A percentile compares a stretch with the other conserved stretches of the same genome.
Conservation (phyloP, 2,113 vertebrate species). For the Cnemophilus loriae region DNA sequence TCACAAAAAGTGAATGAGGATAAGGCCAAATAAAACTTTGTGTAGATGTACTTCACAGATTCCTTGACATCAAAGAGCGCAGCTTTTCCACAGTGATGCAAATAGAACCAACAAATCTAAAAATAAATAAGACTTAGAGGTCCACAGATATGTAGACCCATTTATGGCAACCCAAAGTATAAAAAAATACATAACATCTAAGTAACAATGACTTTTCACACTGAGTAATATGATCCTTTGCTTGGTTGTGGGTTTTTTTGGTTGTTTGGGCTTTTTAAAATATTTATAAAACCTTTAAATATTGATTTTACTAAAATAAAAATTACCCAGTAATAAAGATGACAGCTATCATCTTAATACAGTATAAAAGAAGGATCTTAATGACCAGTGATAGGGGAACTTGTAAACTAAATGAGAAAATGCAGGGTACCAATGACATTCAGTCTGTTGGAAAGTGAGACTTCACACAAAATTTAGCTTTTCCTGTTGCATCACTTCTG, state of each 20-base stretch:
- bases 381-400: neutral
- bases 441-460: neutral
- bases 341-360: neutral
- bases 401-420: neutral
- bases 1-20: neutral
- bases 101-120: neutral
- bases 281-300: neutral
- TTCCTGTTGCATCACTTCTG: neutral
- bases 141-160: neutral
- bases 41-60: neutral
- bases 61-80: neutral
- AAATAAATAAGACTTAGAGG: neutral
- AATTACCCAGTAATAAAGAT: neutral
- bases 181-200: neutral
- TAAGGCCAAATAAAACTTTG: neutral
- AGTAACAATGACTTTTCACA: neutral
- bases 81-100: neutral
- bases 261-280: neutral
- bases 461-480: neutral
- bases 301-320: neutral
- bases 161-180: neutral
- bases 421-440: neutral
- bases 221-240: neutral
- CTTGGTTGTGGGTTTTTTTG: neutral
- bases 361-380: neutral